These are phyloP conservation scores for Hippoglossus stenolepis DNA, from an alignment of 2,113 vertebrate species.

Conservation along the genomic window DNA sequence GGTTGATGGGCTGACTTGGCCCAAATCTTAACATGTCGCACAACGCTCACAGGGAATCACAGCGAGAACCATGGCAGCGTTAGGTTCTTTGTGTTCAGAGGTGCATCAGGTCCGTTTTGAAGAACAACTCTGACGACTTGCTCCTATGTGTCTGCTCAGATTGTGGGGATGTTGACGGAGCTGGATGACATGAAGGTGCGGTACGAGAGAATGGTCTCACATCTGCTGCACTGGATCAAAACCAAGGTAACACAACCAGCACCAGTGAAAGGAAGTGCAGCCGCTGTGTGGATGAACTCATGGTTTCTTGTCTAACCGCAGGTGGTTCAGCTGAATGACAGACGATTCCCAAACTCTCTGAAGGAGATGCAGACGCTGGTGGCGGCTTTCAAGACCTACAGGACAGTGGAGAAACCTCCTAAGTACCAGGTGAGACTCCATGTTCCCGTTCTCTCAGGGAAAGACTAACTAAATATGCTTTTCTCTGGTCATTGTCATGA, in stretches of 20 bases:
- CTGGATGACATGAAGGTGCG: conserved; percentile 84
- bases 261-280: background rate
- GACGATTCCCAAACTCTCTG: conserved; percentile 87
- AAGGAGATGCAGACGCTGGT: conserved; percentile 86
- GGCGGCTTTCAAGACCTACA: conserved; percentile 87
- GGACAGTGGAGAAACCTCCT: conserved; percentile 89
- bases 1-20: no score
- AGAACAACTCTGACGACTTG: background rate
- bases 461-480: no score
- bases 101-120: background rate
- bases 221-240: conserved; percentile 89
- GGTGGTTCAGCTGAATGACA: conserved; percentile 84
- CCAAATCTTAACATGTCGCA: no score
- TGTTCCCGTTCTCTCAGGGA: no score
- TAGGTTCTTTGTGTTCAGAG: background rate
- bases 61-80: no score
- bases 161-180: conserved; percentile 86
- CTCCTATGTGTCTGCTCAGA: conserved; percentile 71
- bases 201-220: conserved; percentile 85
- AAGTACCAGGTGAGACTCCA: conserved; percentile 82
- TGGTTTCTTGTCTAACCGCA: conserved; percentile 12
- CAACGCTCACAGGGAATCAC: no score
- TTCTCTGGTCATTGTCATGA: background rate
- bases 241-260: conserved; percentile 69
- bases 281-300: background rate